Evolutionary conservation across 2,888 invertebrate genomes (phyloP).

Genomic region (Hirtodrosophila cameraria): DNA sequence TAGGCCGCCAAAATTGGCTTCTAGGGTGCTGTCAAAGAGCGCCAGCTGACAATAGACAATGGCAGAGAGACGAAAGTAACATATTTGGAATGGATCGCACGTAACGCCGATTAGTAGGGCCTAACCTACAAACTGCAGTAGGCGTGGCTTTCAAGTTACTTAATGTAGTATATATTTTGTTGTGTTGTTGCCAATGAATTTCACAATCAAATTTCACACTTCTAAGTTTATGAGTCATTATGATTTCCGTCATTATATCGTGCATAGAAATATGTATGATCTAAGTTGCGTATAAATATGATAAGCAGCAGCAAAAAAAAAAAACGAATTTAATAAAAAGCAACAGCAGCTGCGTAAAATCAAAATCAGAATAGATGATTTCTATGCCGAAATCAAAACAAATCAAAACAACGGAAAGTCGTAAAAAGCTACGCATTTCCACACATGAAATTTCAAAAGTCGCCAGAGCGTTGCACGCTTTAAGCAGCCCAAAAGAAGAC

Average conservation of each 20-base stretch:
- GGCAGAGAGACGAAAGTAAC: constrained; percentile 9
- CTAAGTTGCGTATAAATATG: constrained; percentile 3
- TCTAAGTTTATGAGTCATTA: constrained; percentile 51
- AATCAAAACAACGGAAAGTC: constrained; percentile 55
- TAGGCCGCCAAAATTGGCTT: constrained; percentile 30
- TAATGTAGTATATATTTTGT: constrained; percentile 7
- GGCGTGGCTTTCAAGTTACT: constrained; percentile 21
- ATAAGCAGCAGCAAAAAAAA: constrained; percentile 9
- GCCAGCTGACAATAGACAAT: neutral
- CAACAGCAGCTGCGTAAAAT: constrained; percentile 27
- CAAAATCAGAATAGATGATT: constrained; percentile 34
- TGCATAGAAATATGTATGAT: constrained; percentile 6
- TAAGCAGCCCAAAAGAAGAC: constrained; percentile 38
- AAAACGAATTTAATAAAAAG: constrained; percentile 6
- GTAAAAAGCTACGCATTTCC: constrained; percentile 66
- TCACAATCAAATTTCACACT: constrained; percentile 18
- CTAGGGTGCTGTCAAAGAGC: constrained; percentile 12
- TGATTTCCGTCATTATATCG: constrained; percentile 34
- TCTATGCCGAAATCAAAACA: neutral
- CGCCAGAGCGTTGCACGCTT: constrained; percentile 67
- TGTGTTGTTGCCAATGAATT: constrained; percentile 32
- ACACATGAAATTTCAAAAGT: constrained; percentile 61
- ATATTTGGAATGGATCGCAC: constrained; percentile 72
- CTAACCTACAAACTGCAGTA: constrained; percentile 50
- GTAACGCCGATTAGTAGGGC: constrained; percentile 70